Percentiles rank a stretch among this genome's conserved stretches.
phyloP scores from a whole-genome alignment of 2,888 invertebrate species.

The Trilocha varians region DNA sequence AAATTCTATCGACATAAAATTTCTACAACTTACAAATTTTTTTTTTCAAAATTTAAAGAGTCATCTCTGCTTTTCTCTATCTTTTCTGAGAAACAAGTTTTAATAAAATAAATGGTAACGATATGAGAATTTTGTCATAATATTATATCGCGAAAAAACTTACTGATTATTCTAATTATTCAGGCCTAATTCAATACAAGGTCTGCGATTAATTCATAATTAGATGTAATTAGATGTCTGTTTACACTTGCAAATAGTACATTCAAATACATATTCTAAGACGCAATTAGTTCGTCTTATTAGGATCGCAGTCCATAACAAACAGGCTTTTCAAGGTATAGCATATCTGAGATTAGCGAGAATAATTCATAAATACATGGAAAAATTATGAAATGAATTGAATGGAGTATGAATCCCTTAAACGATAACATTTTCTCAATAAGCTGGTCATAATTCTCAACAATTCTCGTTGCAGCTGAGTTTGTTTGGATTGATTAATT shows the following conservation, averaged over 20 bases:
- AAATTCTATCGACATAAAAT: no score
- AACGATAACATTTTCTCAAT: no score
- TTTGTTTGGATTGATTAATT: no score
- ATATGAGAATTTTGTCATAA: not conserved
- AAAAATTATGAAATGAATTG: not conserved
- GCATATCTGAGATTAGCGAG: not conserved
- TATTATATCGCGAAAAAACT: no score
- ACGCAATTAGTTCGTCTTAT: conserved; percentile 5
- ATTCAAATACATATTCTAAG: not conserved
- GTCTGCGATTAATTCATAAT: not conserved
- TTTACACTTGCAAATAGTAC: conserved; percentile 6
- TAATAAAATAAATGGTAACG: not conserved
- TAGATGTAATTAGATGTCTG: conserved; percentile 6
- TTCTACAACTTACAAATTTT: not conserved
- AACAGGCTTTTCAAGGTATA: not conserved
- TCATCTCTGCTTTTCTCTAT: no score
- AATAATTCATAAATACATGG: not conserved
- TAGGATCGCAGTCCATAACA: not conserved
- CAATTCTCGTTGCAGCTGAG: no score
- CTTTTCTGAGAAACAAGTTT: no score
- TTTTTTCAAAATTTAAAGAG: no score
- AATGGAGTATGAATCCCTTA: no score
- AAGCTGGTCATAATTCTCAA: no score
- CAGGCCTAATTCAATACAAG: not conserved
- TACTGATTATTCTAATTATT: not conserved